phyloP scores from a whole-genome alignment of 2,113 vertebrate genomes.

The Macroglossus sobrinus region DNA sequence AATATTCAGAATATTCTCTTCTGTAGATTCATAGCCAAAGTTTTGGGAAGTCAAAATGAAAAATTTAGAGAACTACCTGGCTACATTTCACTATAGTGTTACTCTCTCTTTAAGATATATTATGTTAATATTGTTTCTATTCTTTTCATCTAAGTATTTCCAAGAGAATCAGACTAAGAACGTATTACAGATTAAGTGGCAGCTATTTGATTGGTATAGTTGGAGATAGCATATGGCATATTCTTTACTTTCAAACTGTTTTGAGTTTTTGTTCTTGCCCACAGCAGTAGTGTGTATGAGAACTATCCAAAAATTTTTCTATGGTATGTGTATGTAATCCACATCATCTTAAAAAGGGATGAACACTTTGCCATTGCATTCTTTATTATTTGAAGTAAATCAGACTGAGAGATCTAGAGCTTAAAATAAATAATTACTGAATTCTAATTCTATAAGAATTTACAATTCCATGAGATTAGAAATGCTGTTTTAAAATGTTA shows the following conservation, averaged over 20 bases:
- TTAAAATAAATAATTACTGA: conserved; percentile 70
- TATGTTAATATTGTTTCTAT: conserved; percentile 50
- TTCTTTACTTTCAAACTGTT: conserved; percentile 39
- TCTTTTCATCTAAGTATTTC: conserved; percentile 46
- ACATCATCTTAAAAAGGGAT: conserved; percentile 62
- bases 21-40: neutral
- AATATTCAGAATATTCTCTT: conserved; percentile 39
- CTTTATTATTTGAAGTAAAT: conserved; percentile 78
- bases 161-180: conserved; percentile 58
- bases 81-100: conserved; percentile 53
- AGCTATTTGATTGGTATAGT: conserved; percentile 28
- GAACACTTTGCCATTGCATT: conserved; percentile 69
- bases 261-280: conserved; percentile 54
- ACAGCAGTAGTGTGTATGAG: conserved; percentile 54
- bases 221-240: conserved; percentile 27
- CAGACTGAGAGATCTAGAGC: conserved; percentile 64
- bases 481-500: conserved; percentile 75
- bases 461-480: conserved; percentile 71
- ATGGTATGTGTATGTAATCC: conserved; percentile 72
- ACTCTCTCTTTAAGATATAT: conserved; percentile 36
- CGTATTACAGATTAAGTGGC: conserved; percentile 59
- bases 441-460: conserved; percentile 65
- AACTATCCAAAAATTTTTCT: conserved; percentile 63
- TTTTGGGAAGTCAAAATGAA: conserved; percentile 52
- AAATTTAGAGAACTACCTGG: conserved; percentile 46